Percentiles rank a stretch among this genome's conserved stretches.
These are phyloP conservation scores for Eilema caniola DNA, from an alignment of 2,888 invertebrate genomes.

Conservation along the genomic window DNA sequence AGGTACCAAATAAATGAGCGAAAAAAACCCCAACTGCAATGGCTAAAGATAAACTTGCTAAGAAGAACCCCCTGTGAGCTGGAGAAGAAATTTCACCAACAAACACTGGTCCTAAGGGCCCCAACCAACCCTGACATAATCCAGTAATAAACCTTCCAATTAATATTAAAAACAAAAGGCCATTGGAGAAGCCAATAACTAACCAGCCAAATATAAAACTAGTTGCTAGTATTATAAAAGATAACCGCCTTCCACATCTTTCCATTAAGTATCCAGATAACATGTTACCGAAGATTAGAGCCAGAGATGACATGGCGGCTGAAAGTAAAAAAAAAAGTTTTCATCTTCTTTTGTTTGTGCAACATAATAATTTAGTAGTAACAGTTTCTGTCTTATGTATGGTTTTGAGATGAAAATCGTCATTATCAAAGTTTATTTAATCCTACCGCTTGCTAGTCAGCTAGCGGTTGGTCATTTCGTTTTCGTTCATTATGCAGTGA, in stretches of 20 bases:
- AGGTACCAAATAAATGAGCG: constrained; percentile 89
- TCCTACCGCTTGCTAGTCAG: too few species aligned
- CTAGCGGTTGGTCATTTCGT: too few species aligned
- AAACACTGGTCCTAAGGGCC: constrained; percentile 86
- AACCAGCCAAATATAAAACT: constrained; percentile 88
- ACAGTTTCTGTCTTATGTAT: neutral
- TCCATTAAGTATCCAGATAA: constrained; percentile 88
- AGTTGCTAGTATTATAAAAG: constrained; percentile 83
- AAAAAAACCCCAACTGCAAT: constrained; percentile 89
- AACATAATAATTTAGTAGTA: neutral
- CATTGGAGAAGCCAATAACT: constrained; percentile 83
- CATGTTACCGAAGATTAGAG: constrained; percentile 88
- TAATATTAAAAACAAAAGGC: constrained; percentile 76
- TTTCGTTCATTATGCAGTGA: neutral
- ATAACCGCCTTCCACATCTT: constrained; percentile 85
- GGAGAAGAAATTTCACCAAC: constrained; percentile 88
- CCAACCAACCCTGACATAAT: constrained; percentile 86
- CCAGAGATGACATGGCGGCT: constrained; percentile 88
- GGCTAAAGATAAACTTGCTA: constrained; percentile 88
- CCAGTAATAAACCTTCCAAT: constrained; percentile 87
- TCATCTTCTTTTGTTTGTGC: neutral
- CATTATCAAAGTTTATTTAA: too few species aligned
- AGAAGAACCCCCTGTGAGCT: constrained; percentile 87
- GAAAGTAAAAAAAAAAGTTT: constrained; percentile 51
- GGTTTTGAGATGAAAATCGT: neutral